Percentiles rank a stretch among this genome's conserved stretches.
Evolutionary conservation across 2,888 invertebrate genomes (phyloP).

Genomic region (Mythimna vitellina): DNA sequence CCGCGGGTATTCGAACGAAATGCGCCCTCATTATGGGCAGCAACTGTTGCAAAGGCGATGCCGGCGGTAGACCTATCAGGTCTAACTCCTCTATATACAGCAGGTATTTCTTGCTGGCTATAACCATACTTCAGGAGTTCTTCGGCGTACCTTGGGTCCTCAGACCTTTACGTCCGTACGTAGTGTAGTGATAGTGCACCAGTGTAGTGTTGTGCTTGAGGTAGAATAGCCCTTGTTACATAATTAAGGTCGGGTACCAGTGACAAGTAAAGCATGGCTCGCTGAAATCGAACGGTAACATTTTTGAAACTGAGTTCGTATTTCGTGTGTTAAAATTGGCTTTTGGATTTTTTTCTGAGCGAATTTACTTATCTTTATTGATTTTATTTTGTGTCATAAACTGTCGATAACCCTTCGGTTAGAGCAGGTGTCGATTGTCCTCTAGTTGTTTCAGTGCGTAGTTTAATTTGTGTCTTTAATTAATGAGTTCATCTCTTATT

Average conservation of each 20-base stretch:
- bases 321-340: constrained; percentile 47
- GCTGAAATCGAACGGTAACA: constrained; percentile 49
- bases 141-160: constrained; percentile 82
- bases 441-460: not conserved
- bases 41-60: constrained; percentile 91
- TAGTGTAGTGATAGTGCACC: constrained; percentile 72
- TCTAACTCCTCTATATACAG: constrained; percentile 87
- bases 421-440: constrained; percentile 25
- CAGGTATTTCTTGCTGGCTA: constrained; percentile 87
- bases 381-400: constrained; percentile 33
- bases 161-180: constrained; percentile 79
- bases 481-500: constrained; percentile 41
- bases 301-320: constrained; percentile 48
- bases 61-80: constrained; percentile 84
- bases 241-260: constrained; percentile 56
- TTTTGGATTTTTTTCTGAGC: constrained; percentile 42
- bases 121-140: constrained; percentile 80
- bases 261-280: constrained; percentile 57
- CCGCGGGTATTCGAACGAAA: constrained; percentile 82
- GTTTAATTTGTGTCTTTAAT: constrained; percentile 32
- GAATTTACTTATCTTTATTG: constrained; percentile 36
- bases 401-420: constrained; percentile 35
- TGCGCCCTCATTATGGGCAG: constrained; percentile 90
- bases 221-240: constrained; percentile 62
- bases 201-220: constrained; percentile 69